Evolutionary conservation across 2,113 vertebrate species (phyloP), one percentile per base, ranked within the genome.

Genomic region (Gymnarchus niloticus): DNA sequence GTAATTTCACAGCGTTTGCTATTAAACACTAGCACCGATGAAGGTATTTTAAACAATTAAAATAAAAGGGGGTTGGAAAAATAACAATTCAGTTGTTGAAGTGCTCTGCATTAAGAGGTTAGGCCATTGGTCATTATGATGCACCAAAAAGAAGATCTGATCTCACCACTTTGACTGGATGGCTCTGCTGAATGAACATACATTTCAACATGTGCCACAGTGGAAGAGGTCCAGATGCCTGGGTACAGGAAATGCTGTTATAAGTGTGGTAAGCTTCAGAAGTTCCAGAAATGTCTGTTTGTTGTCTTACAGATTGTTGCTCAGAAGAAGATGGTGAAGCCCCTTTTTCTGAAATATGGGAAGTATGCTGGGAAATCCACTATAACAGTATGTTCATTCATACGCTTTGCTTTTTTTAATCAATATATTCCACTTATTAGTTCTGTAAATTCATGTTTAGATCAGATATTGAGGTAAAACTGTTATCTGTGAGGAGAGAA

Each of bases 291-390:
- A 54, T 37, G 82, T 83, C 54, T 83, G 19, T 6, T 46, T 83
- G 91, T 19, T 89, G 85, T 77, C 84, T 51, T 14, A 83, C 93
- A 99, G 97, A 98, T 98, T 0, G 97, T 98, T 91, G 97, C 97
- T 0, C 98, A 99, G 91, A 99, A 98, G 93, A 96, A 95, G 86
- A 95, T 98, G 94, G 93, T 95, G 2, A 97, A 96, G 81, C 93
- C 96, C 0, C 91, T 99, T 90, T 91, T 97, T 90, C 93, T 99
- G 89, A 98, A 96, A 90, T 96, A 96, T 0, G 97, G 98, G 78
- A 96, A 98, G 91, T 96, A 95, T 0, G 97, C 97, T 0, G 97
- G 98, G 61, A 99, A 98, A 89, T 98, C 98, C 87, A 96, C 95
- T 57, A 97, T 99, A 89, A 98, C 97, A 23, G 98, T 99, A 93